These are phyloP conservation scores for Wasmannia auropunctata DNA, from an alignment of 1,140 invertebrate species.

Conservation along the genomic window DNA sequence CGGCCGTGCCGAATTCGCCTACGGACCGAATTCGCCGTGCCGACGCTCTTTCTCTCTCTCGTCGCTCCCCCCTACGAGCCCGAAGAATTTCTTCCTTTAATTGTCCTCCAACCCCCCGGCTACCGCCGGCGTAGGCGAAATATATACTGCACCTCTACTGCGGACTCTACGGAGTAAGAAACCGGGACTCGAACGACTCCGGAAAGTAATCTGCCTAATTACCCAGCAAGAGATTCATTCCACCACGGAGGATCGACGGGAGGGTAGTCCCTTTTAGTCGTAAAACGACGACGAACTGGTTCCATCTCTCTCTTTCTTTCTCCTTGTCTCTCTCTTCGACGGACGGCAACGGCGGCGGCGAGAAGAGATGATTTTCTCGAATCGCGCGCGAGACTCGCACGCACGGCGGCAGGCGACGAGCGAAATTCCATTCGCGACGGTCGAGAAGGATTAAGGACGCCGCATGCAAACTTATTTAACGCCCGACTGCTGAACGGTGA, in stretches of 20 bases:
- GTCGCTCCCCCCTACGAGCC: slow-evolving; percentile 38
- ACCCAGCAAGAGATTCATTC: slow-evolving; percentile 84
- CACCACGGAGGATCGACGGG: slow-evolving; percentile 68
- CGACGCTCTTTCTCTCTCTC: slow-evolving; percentile 26
- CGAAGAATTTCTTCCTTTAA: slow-evolving; percentile 82
- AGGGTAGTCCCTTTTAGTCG: slow-evolving; percentile 60
- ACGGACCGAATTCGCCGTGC: neutral
- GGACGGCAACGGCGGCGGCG: too few relatives aligned
- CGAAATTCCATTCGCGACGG: slow-evolving; percentile 31
- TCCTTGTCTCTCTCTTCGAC: neutral
- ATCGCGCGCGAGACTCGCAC: neutral
- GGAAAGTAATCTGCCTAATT: slow-evolving; percentile 85
- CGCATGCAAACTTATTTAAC: slow-evolving; percentile 36
- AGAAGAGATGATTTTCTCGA: slow-evolving; percentile 44
- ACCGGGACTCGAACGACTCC: slow-evolving; percentile 82
- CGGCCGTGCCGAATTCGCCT: slow-evolving; percentile 50
- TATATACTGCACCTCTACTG: slow-evolving; percentile 62
- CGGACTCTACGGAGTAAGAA: slow-evolving; percentile 75
- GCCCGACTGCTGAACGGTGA: neutral
- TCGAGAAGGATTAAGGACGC: slow-evolving; percentile 30
- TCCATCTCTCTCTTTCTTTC: neutral
- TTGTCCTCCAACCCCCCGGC: slow-evolving; percentile 71
- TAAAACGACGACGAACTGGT: slow-evolving; percentile 62
- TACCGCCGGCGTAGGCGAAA: slow-evolving; percentile 43
- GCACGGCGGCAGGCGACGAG: neutral